A percentile compares a stretch with the other conserved stretches of the same genome.
phyloP scores from a whole-genome alignment of 2,113 vertebrate species.

The Pao palembangensis region DNA sequence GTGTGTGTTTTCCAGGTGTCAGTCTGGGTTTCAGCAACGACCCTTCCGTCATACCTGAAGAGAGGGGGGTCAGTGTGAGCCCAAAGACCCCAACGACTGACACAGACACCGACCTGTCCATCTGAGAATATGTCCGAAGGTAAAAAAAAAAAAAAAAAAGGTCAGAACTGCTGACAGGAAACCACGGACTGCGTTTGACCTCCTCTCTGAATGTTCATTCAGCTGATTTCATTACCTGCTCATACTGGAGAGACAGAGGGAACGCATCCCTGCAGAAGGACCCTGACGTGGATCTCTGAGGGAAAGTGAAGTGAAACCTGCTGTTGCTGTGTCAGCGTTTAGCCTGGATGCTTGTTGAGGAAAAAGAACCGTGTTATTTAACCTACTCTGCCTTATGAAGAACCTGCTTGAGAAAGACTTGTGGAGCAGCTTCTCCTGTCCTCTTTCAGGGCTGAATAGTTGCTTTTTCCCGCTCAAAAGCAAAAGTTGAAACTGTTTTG shows the following conservation, averaged over 20 bases:
- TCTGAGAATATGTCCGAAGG: conserved; percentile 24
- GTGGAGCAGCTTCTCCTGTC: too few relatives aligned
- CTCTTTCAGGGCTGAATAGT: too few relatives aligned
- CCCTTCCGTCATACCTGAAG: conserved; percentile 57
- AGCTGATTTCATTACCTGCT: conserved; percentile 2
- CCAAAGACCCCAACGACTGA: conserved; percentile 58
- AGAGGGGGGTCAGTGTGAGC: conserved; percentile 31
- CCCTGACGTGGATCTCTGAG: too few relatives aligned
- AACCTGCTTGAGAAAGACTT: too few relatives aligned
- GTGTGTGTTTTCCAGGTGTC: conserved; percentile 40
- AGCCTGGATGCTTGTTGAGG: too few relatives aligned
- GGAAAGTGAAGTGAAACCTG: too few relatives aligned
- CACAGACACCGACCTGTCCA: conserved; percentile 66
- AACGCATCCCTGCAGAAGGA: neutral
- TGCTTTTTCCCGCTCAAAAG: too few relatives aligned
- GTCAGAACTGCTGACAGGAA: neutral
- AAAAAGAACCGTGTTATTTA: too few relatives aligned
- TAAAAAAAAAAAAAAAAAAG: neutral
- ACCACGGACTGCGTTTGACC: neutral
- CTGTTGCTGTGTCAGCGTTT: too few relatives aligned
- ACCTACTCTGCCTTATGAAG: too few relatives aligned
- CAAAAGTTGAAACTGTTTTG: too few relatives aligned
- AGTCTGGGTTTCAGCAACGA: conserved; percentile 45
- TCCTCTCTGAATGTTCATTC: conserved; percentile 5
- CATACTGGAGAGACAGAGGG: neutral